Base-by-base conservation (phyloP, 1,140 invertebrate genomes). In the Bombus confusus region DNA sequence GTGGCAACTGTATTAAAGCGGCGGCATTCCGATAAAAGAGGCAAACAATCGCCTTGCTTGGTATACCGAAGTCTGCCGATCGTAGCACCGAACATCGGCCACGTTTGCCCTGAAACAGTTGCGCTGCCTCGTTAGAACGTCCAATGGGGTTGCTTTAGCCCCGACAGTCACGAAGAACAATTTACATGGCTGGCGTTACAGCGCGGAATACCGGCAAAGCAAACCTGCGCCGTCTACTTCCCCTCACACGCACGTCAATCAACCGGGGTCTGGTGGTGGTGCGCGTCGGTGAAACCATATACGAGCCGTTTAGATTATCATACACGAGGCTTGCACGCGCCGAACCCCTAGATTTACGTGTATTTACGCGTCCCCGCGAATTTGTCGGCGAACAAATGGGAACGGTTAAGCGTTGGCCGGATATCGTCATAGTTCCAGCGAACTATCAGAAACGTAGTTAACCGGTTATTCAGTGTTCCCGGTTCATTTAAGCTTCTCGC, bases 161-260 rank as follows among this genome's bases (percentile, higher is more conserved):
- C 68, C 85, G 87, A 88, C 90, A 87, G 87, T 90, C 88, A 89
- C 89, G 90, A 91, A 91, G 90, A 91, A 91, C 90, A 89, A 91
- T 91, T 91, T 90, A 88, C 90, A 88, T 88, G 88, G 88, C 66
- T 69, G 81, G 82, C 84, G 86, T 91, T 87, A 84, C 87, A 69
- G 71, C 25, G 68, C 74, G 80, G 88, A 80, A 86, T 85, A 72
- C 84, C 83, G 80, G 78, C 86, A 90, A 85, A 85, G 86, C 86
- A 87, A 86, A 87, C 87, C 90, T 83, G 66, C 88, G 68, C 87
- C 81, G 88, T 90, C 82, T 90, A 79, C 86, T 82, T 83, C 64
- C 69, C 74, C 86, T 83, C 82, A 37, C 86, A 84, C 85, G 86
- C 86, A 81, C 88, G 91, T 90, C 89, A 90, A 90, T 91, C 91